These are phyloP conservation scores for Leucophenga varia DNA, from an alignment of 1,140 invertebrate species.

Conservation along the genomic window DNA sequence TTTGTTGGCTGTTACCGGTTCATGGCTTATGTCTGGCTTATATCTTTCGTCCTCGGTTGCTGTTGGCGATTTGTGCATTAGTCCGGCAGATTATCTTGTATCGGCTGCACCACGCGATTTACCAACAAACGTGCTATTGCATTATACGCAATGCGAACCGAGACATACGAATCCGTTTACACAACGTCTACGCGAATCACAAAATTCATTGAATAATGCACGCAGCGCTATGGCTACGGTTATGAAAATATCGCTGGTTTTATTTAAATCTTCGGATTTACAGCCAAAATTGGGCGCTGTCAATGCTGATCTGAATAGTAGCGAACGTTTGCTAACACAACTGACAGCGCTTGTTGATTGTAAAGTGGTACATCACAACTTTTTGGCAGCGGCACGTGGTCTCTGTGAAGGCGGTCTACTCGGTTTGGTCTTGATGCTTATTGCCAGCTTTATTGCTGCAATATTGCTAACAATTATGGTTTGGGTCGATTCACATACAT, in stretches of 20 bases:
- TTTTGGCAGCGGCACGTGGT: conserved; percentile 72
- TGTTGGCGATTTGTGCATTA: conserved; percentile 75
- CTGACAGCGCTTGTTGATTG: conserved; percentile 77
- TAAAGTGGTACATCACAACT: conserved; percentile 75
- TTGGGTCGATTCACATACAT: conserved; percentile 91
- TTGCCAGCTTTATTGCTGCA: conserved; percentile 80
- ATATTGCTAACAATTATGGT: conserved; percentile 88
- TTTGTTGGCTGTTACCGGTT: conserved; percentile 84
- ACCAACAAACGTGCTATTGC: conserved; percentile 68
- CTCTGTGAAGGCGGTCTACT: conserved; percentile 79
- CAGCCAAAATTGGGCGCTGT: conserved; percentile 72
- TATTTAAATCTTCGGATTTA: conserved; percentile 58
- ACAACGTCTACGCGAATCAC: conserved; percentile 71
- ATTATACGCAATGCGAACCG: conserved; percentile 81
- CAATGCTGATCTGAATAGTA: conserved; percentile 69
- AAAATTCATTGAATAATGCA: conserved; percentile 71
- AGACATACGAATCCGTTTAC: conserved; percentile 77
- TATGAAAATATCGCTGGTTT: conserved; percentile 51
- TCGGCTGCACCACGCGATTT: conserved; percentile 74
- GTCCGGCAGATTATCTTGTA: conserved; percentile 76
- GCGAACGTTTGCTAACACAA: conserved; percentile 63
- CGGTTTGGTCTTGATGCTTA: conserved; percentile 80
- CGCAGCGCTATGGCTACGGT: conserved; percentile 57
- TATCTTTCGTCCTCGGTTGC: conserved; percentile 79
- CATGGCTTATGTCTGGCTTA: conserved; percentile 82